phyloP scores from a whole-genome alignment of 1,140 invertebrate species.

The Sesamia nonagrioides region DNA sequence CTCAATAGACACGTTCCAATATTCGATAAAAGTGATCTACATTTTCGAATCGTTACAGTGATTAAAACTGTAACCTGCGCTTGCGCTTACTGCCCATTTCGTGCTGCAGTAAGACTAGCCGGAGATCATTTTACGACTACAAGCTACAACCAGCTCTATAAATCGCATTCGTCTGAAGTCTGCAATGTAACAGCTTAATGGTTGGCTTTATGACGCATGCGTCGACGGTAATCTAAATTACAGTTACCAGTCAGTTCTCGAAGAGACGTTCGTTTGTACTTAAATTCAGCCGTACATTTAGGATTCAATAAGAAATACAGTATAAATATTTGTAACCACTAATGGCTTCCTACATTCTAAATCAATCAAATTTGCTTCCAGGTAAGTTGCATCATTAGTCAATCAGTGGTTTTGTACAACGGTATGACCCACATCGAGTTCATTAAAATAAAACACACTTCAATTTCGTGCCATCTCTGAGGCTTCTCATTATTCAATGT shows the following conservation, averaged over 20 bases:
- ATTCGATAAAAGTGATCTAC: slow-evolving; percentile 30
- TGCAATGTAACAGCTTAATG: slow-evolving; percentile 48
- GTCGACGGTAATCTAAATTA: slow-evolving; percentile 66
- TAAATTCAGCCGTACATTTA: slow-evolving; percentile 49
- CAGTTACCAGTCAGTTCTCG: slow-evolving; percentile 60
- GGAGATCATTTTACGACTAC: slow-evolving; percentile 29
- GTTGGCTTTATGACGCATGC: slow-evolving; percentile 52
- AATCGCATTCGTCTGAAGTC: slow-evolving; percentile 39
- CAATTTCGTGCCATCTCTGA: slow-evolving; percentile 74
- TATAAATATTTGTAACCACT: slow-evolving; percentile 50
- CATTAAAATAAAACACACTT: slow-evolving; percentile 80
- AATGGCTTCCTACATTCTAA: slow-evolving; percentile 68
- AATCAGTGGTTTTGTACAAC: slow-evolving; percentile 67
- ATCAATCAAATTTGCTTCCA: slow-evolving; percentile 70
- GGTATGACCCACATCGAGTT: slow-evolving; percentile 71
- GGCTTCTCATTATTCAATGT: slow-evolving; percentile 78
- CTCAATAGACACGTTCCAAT: slow-evolving; percentile 28
- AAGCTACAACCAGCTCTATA: neutral
- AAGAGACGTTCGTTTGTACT: slow-evolving; percentile 38
- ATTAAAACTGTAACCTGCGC: slow-evolving; percentile 17
- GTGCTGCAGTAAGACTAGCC: neutral
- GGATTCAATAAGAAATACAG: slow-evolving; percentile 55
- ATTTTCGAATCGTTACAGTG: slow-evolving; percentile 24
- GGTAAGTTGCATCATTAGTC: slow-evolving; percentile 69
- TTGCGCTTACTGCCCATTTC: neutral